Conservation (phyloP, 2,888 invertebrate species). For the Lycophotia porphyrea region DNA sequence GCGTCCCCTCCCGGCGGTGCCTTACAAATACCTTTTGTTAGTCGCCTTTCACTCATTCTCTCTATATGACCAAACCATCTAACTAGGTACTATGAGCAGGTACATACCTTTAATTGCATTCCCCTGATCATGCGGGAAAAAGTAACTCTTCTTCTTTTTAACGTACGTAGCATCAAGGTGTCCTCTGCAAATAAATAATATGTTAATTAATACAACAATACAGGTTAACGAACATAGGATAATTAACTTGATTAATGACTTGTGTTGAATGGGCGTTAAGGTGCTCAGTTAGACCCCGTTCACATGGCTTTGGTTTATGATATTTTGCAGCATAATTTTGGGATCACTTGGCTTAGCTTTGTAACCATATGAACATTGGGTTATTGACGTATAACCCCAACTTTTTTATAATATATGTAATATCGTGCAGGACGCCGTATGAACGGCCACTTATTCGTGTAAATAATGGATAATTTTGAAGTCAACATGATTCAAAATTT, state of each 20-base stretch:
- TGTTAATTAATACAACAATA: slow-evolving; percentile 3
- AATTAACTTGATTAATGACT: background rate
- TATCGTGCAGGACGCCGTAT: background rate
- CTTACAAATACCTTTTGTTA: no score
- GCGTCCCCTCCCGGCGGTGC: no score
- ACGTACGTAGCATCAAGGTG: slow-evolving; percentile 85
- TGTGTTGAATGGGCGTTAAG: background rate
- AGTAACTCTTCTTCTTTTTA: slow-evolving; percentile 86
- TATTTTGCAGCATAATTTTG: background rate
- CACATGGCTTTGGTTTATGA: background rate
- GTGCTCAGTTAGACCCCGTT: background rate
- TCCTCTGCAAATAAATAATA: slow-evolving; percentile 74
- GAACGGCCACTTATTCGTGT: background rate
- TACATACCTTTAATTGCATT: slow-evolving; percentile 73
- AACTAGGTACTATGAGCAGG: no score
- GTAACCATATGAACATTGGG: background rate
- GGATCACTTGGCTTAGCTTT: background rate
- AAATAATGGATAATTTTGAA: background rate
- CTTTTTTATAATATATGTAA: background rate
- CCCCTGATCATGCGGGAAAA: slow-evolving; percentile 79
- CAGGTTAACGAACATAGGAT: background rate
- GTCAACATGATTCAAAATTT: background rate
- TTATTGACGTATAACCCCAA: background rate
- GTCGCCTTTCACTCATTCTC: no score
- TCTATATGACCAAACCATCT: no score